Evolutionary conservation across 1,140 invertebrate species (phyloP), one percentile per base, ranked within the genome.

Genomic region (Lasaia peninsularis): DNA sequence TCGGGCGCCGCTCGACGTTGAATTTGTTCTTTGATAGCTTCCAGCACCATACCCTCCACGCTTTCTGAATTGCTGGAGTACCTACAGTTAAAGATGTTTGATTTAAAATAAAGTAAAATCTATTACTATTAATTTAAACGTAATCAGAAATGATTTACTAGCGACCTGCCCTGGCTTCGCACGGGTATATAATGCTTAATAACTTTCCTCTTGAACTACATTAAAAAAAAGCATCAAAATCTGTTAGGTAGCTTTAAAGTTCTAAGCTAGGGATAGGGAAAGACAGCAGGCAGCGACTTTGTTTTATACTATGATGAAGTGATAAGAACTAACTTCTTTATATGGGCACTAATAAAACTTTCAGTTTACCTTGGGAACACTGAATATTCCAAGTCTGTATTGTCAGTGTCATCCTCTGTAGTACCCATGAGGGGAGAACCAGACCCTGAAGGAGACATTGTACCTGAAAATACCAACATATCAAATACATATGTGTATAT

Each of bases 11-110:
- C 96, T 35, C 97, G 90, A 53, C 96, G 91, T 65, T 94, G 94
- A 1, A 98, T 82, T 71, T 97, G 96, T 62, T 99, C 97, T 67
- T 94, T 94, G 1, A 98, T 94, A 0, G 94, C 93, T 60, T 98
- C 97, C 48, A 97, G 75, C 0, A 98, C 94, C 35, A 96, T 92
- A 5, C 92, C 92, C 74, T 98, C 96, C 6, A 98, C 93, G n/a
- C 89, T 90, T 21, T 95, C 93, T 24, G 87, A 86, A 58, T 76
- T 87, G 37, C 75, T 83, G 0, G 82, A 88, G 58, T 89, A 90
- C 44, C 86, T 88, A 62, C 1, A 53, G 18, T 32, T 54, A 2
- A 62, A 6, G 24, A 28, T 28, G 8, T 28, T 28, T 37, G 6
- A 55, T 16, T 52, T 31, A 37, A 12, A 33, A 48, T 44, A 50